Conservation (phyloP, 2,888 invertebrate species). For the Stenolophus ochropezus region DNA sequence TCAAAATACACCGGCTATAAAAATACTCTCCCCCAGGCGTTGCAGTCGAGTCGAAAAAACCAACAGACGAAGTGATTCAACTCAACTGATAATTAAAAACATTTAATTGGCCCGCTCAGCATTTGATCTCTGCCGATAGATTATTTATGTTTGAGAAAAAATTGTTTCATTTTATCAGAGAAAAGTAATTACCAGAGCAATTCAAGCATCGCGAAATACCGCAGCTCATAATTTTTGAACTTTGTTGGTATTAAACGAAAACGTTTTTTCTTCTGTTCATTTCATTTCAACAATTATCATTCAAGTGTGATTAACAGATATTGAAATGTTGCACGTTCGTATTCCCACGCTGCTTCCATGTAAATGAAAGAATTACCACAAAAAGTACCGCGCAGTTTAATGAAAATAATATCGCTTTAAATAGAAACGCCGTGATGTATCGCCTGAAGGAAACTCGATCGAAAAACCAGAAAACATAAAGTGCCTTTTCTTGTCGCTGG, state of each 20-base stretch:
- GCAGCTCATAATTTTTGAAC: constrained; percentile 21
- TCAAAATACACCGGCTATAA: neutral
- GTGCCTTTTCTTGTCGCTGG: constrained; percentile 23
- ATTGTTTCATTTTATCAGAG: neutral
- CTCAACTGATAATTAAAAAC: neutral
- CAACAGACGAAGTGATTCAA: neutral
- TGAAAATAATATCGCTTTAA: neutral
- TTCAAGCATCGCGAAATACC: constrained; percentile 8
- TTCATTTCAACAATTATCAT: constrained; percentile 38
- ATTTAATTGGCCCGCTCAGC: neutral
- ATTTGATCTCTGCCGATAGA: neutral
- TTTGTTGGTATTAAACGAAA: constrained; percentile 20
- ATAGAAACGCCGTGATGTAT: constrained; percentile 1
- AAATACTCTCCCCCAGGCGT: neutral
- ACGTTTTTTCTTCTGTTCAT: constrained; percentile 31
- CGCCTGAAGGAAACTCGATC: neutral
- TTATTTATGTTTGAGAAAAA: neutral
- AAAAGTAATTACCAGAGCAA: constrained; percentile 24
- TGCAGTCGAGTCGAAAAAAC: neutral
- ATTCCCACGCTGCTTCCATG: constrained; percentile 1
- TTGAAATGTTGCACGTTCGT: constrained; percentile 30
- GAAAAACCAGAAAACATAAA: constrained; percentile 15
- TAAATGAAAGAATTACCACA: constrained; percentile 20
- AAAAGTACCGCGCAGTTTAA: neutral
- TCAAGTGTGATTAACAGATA: constrained; percentile 35